A percentile compares a stretch with the other conserved stretches of the same genome.
Evolutionary conservation across 2,888 invertebrate genomes (phyloP).

Genomic region (Bembecia ichneumoniformis): DNA sequence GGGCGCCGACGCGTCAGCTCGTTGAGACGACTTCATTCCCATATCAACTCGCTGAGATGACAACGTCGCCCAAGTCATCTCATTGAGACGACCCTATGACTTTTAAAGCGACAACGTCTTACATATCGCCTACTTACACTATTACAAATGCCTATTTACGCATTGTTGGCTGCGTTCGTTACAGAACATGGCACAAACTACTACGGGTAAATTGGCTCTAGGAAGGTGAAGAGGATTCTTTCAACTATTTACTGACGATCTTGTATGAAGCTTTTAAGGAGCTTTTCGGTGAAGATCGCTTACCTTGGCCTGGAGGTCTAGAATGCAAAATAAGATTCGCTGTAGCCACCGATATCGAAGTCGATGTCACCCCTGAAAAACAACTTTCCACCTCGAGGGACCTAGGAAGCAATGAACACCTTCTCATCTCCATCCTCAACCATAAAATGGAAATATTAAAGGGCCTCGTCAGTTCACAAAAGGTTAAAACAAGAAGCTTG

Average conservation of each 20-base stretch:
- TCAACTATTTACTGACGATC: too few species aligned
- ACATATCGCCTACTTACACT: too few species aligned
- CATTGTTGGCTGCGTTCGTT: background rate
- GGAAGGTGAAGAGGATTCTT: background rate
- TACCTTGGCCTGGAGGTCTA: background rate
- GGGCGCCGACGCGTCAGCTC: too few species aligned
- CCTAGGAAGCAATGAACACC: background rate
- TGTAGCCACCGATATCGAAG: background rate
- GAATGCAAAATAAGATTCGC: background rate
- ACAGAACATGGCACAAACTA: background rate
- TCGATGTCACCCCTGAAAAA: background rate
- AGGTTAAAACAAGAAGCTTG: background rate
- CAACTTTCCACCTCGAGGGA: background rate
- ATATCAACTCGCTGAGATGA: too few species aligned
- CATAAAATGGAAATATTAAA: background rate
- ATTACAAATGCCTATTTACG: too few species aligned
- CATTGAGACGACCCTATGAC: too few species aligned
- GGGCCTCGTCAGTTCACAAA: background rate
- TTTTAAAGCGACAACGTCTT: too few species aligned
- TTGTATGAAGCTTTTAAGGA: background rate
- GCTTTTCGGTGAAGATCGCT: background rate
- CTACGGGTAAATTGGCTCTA: background rate
- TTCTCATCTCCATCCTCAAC: background rate
- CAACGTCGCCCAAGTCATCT: too few species aligned
- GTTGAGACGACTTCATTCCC: too few species aligned